Conservation (phyloP, 2,113 vertebrate species). For the Cebus imitator region DNA sequence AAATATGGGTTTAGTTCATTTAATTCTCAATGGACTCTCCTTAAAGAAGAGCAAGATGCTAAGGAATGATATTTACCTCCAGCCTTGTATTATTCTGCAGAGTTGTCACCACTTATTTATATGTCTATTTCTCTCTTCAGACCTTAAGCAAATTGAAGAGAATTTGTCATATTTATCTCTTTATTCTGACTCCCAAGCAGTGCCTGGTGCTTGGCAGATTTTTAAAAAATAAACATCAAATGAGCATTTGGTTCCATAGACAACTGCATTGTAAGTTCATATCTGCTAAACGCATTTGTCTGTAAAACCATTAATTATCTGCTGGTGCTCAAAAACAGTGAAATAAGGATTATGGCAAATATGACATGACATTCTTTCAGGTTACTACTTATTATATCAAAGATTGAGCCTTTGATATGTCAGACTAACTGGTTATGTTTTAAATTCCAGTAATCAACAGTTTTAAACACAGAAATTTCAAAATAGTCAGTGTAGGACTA, state of each 20-base stretch:
- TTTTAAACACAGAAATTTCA: slow-evolving; percentile 58
- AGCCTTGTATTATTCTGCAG: background rate
- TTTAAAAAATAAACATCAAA: slow-evolving; percentile 31
- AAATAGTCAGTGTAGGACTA: background rate
- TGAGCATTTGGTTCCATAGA: background rate
- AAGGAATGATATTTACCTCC: background rate
- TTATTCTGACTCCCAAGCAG: background rate
- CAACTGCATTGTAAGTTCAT: background rate
- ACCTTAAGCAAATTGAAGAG: slow-evolving; percentile 3
- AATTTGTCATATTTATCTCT: background rate
- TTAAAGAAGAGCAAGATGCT: slow-evolving; percentile 1
- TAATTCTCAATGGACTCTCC: background rate
- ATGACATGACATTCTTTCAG: slow-evolving; percentile 46
- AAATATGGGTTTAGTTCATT: slow-evolving; percentile 14
- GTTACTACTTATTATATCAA: background rate
- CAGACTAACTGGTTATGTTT: slow-evolving; percentile 20
- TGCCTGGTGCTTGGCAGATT: background rate
- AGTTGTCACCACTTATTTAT: slow-evolving; percentile 5
- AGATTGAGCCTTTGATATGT: background rate
- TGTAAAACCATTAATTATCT: slow-evolving; percentile 42
- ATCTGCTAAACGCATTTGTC: slow-evolving; percentile 4
- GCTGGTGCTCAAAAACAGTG: slow-evolving; percentile 31
- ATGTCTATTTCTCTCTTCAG: slow-evolving; percentile 11
- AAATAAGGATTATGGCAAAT: slow-evolving; percentile 38
- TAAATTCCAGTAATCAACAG: background rate